Evolutionary conservation across 2,113 vertebrate genomes (phyloP).

Genomic region (Hydropotes inermis): DNA sequence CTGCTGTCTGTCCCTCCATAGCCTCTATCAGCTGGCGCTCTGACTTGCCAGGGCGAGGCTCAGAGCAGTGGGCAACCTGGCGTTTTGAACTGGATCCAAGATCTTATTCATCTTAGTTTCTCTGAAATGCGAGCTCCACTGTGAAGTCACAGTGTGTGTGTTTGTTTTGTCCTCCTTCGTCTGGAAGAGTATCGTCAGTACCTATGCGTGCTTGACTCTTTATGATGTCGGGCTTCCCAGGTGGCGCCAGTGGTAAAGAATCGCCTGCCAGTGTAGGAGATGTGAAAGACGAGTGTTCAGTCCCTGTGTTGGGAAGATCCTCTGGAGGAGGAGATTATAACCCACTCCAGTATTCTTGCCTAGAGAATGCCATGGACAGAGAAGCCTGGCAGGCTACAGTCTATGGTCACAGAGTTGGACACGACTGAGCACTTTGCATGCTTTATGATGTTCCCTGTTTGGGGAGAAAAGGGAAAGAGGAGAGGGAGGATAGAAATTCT

Average conservation of each 20-base stretch:
- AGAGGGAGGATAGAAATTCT: background rate
- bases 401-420: background rate
- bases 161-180: background rate
- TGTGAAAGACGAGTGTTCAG: fast-evolving
- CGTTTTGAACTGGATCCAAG: constrained; percentile 13
- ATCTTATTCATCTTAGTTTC: background rate
- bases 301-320: background rate
- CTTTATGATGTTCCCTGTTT: background rate
- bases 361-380: background rate
- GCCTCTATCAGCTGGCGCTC: background rate
- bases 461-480: background rate
- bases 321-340: background rate
- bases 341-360: background rate
- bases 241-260: background rate
- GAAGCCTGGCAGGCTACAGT: background rate
- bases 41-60: background rate
- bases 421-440: background rate
- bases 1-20: background rate
- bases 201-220: background rate
- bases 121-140: background rate
- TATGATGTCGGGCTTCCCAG: background rate
- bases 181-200: background rate
- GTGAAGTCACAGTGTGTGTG: background rate
- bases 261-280: background rate
- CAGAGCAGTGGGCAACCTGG: background rate